Base-by-base conservation (phyloP, 2,113 vertebrate species). In the Himantopus leucocephalus region DNA sequence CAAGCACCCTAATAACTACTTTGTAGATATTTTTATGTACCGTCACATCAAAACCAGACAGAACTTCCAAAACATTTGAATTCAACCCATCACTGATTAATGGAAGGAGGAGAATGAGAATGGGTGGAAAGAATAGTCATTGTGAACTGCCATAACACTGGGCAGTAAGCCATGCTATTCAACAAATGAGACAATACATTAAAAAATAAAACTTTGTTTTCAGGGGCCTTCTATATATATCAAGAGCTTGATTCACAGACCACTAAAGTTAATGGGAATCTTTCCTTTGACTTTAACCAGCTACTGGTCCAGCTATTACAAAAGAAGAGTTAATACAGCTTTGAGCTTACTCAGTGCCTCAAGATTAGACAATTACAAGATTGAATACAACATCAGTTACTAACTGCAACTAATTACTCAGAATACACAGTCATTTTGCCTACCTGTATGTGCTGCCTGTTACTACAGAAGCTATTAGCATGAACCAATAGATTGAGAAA, bases 91-190 rank as follows among this genome's bases (percentile, higher is more conserved):
- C 74, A 22, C 90, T 89, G 89, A 96, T 96, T 95, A 96, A 94
- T 94, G 91, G 94, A 95, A 94, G 89, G 86, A 95, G 92, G 45
- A 96, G 90, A 96, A 92, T 75, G 94, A 95, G 94, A 96, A 96
- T 82, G 94, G 87, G 96, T 96, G 93, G 93, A 90, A 96, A 96
- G 96, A 97, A 96, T 91, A 95, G 96, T 83, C 87, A 95, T 96
- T 97, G 95, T 95, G 91, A 95, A 63, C 50, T 96, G 93, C 93
- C 95, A 80, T 92, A 96, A 88, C 96, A 55, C 86, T 96, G 95
- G 96, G 95, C 95, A 96, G 77, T 48, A 81, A 90, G 91, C 92
- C 92, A 94, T 56, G 88, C 94, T 97, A 94, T 96, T 97, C 91
- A 96, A 93, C 88, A 94, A 53, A 67, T 88, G 92, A 95, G 86